Evolutionary conservation across 2,888 invertebrate species (phyloP), one percentile per base, ranked within the genome.

Genomic region (Fragum whitleyi): DNA sequence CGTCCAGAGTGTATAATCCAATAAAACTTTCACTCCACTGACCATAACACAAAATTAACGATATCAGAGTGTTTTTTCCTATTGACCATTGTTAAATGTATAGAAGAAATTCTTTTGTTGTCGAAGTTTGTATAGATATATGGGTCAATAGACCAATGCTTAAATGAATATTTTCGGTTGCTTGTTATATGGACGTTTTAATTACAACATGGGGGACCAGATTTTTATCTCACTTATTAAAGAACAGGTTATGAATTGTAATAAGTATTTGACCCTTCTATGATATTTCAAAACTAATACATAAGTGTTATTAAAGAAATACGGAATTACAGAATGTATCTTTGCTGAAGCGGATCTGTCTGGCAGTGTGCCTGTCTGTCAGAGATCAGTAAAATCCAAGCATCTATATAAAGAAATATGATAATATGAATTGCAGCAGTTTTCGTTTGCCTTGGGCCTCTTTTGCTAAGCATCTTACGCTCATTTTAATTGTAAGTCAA

Each of bases 21-120:
- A 65, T 65, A 39, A 65, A 65, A 42, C 65, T 65, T 65, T 62
- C 32, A 23, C 65, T 11, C 21, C 9, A 39, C 42, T 65, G 65
- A 65, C 65, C 65, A 39, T 65, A 61, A 61, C 26, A 57, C 26
- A 57, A 32, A n/a, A 61, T 29, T 61, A 61, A 61, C 28, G 11
- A n/a, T 61, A 61, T 32, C n/a, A 16, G 19, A 61, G 19, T 61
- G 26, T 61, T 57, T 57, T 16, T 21, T 26, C 5, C 26, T 23
- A 26, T 26, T 57, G 57, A 57, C 57, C 57, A 57, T 57, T 47
- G 47, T 47, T 47, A 3, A 47, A n/a, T n/a, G 19, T 47, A 47
- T 14, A 47, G 47, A 47, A 47, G 32, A 57, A 23, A 11, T 57
- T 57, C 26, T 14, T 32, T 61, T 61, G 61, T 61, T 26, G 29